Conservation (phyloP, 2,797 vertebrate genomes). For the Phrynocephalus forsythii region DNA sequence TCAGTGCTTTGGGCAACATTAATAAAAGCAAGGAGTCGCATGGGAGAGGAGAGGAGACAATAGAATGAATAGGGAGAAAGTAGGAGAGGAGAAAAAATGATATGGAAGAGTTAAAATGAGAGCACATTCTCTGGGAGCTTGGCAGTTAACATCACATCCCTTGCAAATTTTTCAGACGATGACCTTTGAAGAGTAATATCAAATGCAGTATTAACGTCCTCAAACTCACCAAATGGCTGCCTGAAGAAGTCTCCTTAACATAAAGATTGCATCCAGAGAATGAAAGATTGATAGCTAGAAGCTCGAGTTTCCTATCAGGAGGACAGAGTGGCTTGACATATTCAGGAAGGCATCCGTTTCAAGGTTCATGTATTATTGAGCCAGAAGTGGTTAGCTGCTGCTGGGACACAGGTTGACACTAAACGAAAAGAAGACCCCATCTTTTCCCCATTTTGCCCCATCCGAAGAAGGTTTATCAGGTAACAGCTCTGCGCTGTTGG, state of each 20-base stretch:
- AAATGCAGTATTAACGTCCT: not conserved
- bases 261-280: slow-evolving; percentile 55
- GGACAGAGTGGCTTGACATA: slow-evolving; percentile 31
- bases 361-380: slow-evolving; percentile 73
- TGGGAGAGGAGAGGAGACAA: not conserved
- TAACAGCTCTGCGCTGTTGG: not conserved
- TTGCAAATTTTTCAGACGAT: not conserved
- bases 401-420: rapidly evolving
- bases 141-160: not conserved
- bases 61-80: not conserved
- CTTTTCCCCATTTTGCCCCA: not conserved
- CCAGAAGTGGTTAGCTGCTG: slow-evolving; percentile 23
- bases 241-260: slow-evolving; percentile 26
- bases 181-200: not conserved
- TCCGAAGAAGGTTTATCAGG: not conserved
- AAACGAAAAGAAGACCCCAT: not conserved
- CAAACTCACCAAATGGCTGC: rapidly evolving
- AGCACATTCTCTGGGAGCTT: not conserved
- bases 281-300: slow-evolving; percentile 73
- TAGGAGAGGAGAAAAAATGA: not conserved
- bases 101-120: not conserved
- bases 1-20: not conserved
- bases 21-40: not conserved
- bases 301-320: slow-evolving; percentile 58
- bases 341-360: slow-evolving; percentile 70